phyloP scores from a whole-genome alignment of 2,113 vertebrate species.

The Psittacula cyanocephala region DNA sequence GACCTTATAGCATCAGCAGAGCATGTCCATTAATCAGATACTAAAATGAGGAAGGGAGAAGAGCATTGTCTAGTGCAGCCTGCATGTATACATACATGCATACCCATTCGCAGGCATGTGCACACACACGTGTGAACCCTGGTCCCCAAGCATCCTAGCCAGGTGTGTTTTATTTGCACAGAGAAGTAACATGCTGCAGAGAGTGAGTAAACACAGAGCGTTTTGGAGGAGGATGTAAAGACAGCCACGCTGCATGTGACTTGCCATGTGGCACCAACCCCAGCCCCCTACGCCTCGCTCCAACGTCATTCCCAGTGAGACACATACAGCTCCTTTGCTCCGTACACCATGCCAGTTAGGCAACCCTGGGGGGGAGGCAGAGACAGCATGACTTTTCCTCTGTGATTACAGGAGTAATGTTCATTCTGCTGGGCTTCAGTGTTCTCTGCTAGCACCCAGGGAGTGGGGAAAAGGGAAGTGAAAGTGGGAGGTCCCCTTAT shows the following conservation, averaged over 20 bases:
- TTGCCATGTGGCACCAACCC: neutral
- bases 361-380: neutral
- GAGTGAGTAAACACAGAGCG: neutral
- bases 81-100: rapidly evolving
- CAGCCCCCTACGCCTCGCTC: neutral
- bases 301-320: neutral
- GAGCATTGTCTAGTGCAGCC: neutral
- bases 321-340: neutral
- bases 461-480: neutral
- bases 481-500: neutral
- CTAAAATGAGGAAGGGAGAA: neutral
- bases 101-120: neutral
- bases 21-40: neutral
- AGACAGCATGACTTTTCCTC: neutral
- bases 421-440: neutral
- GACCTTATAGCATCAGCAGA: neutral
- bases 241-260: neutral
- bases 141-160: rapidly evolving
- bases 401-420: neutral
- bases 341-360: neutral
- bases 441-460: neutral
- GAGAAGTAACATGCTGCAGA: neutral
- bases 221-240: neutral
- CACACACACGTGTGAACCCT: neutral
- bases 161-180: neutral